A percentile compares a stretch with the other conserved stretches of the same genome.
Conservation (phyloP, 2,113 vertebrate species). For the Rhinolophus ferrumequinum region DNA sequence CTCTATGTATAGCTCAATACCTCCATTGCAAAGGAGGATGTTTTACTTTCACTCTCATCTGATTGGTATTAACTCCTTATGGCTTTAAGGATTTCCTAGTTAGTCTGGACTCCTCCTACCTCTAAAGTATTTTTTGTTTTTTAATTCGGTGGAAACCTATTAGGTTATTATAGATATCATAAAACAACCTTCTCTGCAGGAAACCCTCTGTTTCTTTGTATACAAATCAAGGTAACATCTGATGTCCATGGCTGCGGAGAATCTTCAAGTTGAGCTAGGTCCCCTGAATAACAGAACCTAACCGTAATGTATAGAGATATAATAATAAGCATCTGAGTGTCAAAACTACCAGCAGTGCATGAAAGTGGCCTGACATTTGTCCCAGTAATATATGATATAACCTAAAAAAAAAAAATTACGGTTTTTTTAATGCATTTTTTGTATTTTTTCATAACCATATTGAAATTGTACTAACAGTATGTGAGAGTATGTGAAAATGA, state of each 20-base stretch:
- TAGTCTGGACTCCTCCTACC: not conserved
- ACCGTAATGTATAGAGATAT: not conserved
- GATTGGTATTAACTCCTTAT: not conserved
- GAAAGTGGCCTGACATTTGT: not conserved
- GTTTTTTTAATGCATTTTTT: not conserved
- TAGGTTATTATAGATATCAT: not conserved
- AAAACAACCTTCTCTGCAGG: not conserved
- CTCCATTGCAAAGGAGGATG: not conserved
- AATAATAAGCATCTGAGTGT: not conserved
- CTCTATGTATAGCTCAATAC: not conserved
- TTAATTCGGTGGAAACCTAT: not conserved
- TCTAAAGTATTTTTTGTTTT: not conserved
- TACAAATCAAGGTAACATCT: not conserved
- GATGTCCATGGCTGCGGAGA: not conserved
- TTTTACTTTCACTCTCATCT: not conserved
- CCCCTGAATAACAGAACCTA: not conserved
- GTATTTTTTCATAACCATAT: not conserved
- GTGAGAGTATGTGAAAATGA: not conserved
- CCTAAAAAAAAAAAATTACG: not conserved
- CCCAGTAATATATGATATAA: not conserved
- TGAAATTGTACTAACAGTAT: not conserved
- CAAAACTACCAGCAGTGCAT: not conserved
- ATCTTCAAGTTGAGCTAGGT: not conserved
- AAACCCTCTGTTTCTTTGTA: slow-evolving; percentile 2
- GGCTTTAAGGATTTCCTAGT: not conserved